Evolutionary conservation across 2,113 vertebrate species (phyloP).

Genomic region (Todiramphus saurophagus): DNA sequence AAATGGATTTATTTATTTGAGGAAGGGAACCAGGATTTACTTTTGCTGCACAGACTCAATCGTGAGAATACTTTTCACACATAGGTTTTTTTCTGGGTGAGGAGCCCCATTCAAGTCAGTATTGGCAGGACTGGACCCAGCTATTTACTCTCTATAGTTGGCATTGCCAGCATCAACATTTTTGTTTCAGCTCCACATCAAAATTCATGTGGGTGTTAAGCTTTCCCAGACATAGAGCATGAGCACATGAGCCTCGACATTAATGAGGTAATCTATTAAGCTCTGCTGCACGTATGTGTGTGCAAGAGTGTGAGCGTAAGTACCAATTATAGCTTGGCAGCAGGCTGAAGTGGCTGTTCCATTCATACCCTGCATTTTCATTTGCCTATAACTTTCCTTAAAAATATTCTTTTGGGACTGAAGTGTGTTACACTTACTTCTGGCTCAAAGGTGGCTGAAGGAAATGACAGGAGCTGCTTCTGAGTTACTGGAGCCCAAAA

Average conservation of each 20-base stretch:
- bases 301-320: conserved; percentile 17
- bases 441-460: conserved; percentile 1
- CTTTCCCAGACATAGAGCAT: conserved; percentile 51
- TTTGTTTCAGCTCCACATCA: conserved; percentile 64
- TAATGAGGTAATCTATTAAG: conserved; percentile 54
- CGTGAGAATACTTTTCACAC: conserved; percentile 25
- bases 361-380: not conserved
- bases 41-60: not conserved
- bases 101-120: conserved; percentile 50
- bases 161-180: conserved; percentile 62
- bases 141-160: conserved; percentile 53
- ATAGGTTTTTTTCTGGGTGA: conserved; percentile 43
- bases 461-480: conserved; percentile 15
- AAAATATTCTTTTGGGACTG: conserved; percentile 24
- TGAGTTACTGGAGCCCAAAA: conserved; percentile 2
- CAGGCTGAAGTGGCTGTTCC: not conserved
- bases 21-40: not conserved
- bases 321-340: conserved; percentile 21
- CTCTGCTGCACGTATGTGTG: conserved; percentile 29
- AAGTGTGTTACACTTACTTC: not conserved
- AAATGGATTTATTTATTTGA: not conserved
- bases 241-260: conserved; percentile 46
- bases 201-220: conserved; percentile 67
- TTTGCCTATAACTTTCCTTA: conserved; percentile 13
- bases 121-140: conserved; percentile 42